Evolutionary conservation across 2,888 invertebrate genomes (phyloP), one percentile per base, ranked within the genome.

Genomic region (Patella ulyssiponensis): DNA sequence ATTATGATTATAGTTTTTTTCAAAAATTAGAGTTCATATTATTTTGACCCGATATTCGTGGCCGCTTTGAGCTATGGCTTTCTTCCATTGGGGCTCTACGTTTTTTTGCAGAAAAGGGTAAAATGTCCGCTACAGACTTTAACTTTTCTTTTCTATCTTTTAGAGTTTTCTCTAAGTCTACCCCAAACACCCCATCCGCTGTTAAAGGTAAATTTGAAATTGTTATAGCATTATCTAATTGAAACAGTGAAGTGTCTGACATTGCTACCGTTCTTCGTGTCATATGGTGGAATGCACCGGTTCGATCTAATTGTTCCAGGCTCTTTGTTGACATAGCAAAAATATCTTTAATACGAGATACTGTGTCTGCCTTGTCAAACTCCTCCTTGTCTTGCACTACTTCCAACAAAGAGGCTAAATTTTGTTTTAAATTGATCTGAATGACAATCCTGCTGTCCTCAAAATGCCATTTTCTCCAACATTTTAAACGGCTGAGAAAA

Each of bases 131-230:
- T 15, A 82, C 33, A 14, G 79, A 76, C n/a, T 77, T 73, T 54
- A 79, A 81, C 52, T 80, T 77, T 76, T 81, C 81, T 73, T 83
- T 83, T n/a, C 80, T 54, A 56, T 76, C 69, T 71, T 81, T 80
- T 15, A 82, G 69, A 33, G 73, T 79, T 1, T 73, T 64, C 23
- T 81, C 64, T 15, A 82, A 53, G 2, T 75, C 80, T 23, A 71
- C 64, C 20, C 79, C 80, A 69, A 80, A 82, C 5, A 83, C 77
- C 11, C 79, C 80, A 4, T 78, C 14, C 14, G 11, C 64, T 64
- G 64, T 23, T 14, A 64, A 23, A 23, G 23, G 64, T 64, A 64
- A 20, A 64, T 64, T 64, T 1, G 64, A 64, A 2, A 64, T 20
- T n/a, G 20, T n/a, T 64, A 20, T 64, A 2, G 64, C 64, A n/a